phyloP scores from a whole-genome alignment of 2,888 invertebrate species.

The Phymatocera aterrima region DNA sequence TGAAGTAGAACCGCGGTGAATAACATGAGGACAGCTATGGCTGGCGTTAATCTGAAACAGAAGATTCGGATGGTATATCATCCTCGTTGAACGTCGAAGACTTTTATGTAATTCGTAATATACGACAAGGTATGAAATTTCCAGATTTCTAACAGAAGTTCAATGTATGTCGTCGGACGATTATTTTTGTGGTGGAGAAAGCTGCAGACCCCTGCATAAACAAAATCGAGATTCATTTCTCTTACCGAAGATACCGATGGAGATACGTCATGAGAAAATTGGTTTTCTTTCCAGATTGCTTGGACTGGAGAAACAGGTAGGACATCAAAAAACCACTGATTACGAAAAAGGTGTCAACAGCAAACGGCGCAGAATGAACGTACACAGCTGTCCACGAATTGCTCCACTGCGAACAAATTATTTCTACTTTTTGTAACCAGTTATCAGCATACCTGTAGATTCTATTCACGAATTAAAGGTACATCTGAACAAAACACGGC shows the following conservation, averaged over 20 bases:
- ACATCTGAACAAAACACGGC: neutral
- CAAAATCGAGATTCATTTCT: constrained; percentile 43
- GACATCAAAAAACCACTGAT: constrained; percentile 73
- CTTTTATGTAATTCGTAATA: too few relatives aligned
- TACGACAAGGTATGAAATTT: too few relatives aligned
- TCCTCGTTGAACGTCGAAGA: too few relatives aligned
- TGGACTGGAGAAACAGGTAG: constrained; percentile 69
- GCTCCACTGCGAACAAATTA: constrained; percentile 65
- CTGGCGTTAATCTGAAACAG: constrained; percentile 76
- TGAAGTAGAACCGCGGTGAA: constrained; percentile 75
- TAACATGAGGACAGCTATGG: constrained; percentile 76
- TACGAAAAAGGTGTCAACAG: constrained; percentile 75
- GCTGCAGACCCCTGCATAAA: neutral
- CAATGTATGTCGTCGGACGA: neutral
- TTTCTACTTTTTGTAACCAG: neutral
- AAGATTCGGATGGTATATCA: too few relatives aligned
- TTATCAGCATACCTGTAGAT: neutral
- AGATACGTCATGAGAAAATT: constrained; percentile 72
- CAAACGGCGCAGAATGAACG: constrained; percentile 73
- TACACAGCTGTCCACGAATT: constrained; percentile 70
- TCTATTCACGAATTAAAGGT: neutral
- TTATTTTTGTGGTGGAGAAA: neutral
- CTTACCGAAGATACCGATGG: constrained; percentile 74
- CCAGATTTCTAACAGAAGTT: too few relatives aligned
- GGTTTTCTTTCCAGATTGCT: constrained; percentile 65